Evolutionary conservation across 2,888 invertebrate species (phyloP).

Genomic region (Melolontha melolontha): DNA sequence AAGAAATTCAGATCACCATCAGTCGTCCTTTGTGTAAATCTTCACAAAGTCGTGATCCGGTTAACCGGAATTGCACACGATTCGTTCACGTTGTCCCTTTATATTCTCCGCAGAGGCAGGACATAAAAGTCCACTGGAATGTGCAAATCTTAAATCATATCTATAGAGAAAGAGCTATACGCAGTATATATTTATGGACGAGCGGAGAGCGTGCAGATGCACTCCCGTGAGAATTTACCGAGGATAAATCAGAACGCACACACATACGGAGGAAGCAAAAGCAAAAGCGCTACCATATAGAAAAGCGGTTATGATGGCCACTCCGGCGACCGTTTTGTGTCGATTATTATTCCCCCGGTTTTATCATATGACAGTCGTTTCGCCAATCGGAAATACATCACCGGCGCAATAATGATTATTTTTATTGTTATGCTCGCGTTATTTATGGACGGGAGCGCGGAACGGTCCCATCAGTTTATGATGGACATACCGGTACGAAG

Average conservation of each 20-base stretch:
- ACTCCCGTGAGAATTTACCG: conserved; percentile 48
- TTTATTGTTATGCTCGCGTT: conserved; percentile 36
- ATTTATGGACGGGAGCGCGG: conserved; percentile 26
- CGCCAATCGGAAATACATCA: conserved; percentile 37
- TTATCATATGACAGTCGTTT: conserved; percentile 27
- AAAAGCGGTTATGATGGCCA: conserved; percentile 34
- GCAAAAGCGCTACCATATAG: conserved; percentile 31
- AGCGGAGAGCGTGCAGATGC: conserved; percentile 34
- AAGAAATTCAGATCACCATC: too few species aligned
- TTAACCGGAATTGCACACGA: conserved; percentile 23
- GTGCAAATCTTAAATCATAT: conserved; percentile 50
- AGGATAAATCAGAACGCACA: conserved; percentile 45
- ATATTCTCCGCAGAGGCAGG: conserved; percentile 8
- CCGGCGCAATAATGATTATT: conserved; percentile 38
- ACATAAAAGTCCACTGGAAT: conserved; percentile 46
- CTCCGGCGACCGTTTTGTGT: conserved; percentile 29
- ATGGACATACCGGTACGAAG: conserved; percentile 6
- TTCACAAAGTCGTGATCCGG: conserved; percentile 13
- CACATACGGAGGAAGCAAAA: not conserved
- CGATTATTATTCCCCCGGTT: conserved; percentile 28
- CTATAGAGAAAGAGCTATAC: conserved; percentile 26
- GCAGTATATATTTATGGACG: conserved; percentile 43
- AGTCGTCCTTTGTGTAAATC: not conserved
- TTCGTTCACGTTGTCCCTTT: conserved; percentile 7
- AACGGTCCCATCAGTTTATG: conserved; percentile 36